Conservation (phyloP, 2,888 invertebrate genomes). For the Nemurella pictetii region DNA sequence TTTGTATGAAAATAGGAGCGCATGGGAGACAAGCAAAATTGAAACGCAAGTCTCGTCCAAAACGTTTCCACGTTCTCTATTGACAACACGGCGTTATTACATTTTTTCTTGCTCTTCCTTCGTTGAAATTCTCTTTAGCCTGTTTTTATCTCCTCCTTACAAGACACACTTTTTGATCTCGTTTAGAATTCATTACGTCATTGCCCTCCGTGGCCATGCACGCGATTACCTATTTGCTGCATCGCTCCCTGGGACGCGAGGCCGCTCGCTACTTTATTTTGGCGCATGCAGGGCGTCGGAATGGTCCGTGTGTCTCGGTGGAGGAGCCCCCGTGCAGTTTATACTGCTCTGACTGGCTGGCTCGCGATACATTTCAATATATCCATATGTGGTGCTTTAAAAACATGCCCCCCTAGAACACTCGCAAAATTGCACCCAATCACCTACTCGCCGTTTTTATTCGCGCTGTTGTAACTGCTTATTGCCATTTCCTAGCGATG, state of each 20-base stretch:
- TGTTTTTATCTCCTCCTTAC: slow-evolving; percentile 3
- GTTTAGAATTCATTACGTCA: slow-evolving; percentile 8
- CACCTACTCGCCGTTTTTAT: not conserved
- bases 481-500: not conserved
- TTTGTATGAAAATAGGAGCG: not conserved
- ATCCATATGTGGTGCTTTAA: not conserved
- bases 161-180: slow-evolving; percentile 1
- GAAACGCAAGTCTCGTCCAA: slow-evolving; percentile 15
- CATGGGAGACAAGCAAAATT: slow-evolving; percentile 1
- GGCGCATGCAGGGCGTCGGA: not conserved
- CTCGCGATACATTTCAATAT: not conserved
- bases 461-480: not conserved
- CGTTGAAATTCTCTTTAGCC: not conserved
- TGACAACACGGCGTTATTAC: slow-evolving; percentile 22
- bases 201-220: not conserved
- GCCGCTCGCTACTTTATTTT: not conserved
- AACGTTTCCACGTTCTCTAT: slow-evolving; percentile 17
- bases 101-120: not conserved
- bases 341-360: not conserved
- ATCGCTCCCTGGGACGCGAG: not conserved
- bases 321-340: not conserved
- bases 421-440: not conserved
- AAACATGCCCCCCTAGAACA: not conserved
- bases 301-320: not conserved
- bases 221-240: not conserved